Base-by-base conservation (phyloP, 2,113 vertebrate species). In the Gambusia affinis region DNA sequence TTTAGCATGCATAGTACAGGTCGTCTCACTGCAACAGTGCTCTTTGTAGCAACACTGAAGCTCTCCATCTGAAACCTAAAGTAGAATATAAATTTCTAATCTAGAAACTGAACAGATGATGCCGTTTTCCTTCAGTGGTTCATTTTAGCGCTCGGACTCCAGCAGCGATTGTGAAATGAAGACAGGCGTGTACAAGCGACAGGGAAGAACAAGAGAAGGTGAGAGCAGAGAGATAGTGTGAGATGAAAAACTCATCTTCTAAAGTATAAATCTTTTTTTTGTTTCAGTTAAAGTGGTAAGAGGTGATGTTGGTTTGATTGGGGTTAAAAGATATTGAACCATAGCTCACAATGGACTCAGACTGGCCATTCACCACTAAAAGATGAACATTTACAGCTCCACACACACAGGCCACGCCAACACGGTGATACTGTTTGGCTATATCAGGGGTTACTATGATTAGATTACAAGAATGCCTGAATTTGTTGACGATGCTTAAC, bases 321-420 rank as follows among this genome's bases (percentile, higher is more conserved):
- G 31, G 72, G 66, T 88, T 72, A 83, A 81, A 63, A 42, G 42
- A 79, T 37, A 75, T 79, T 72, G 75, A 74, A 69, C 57, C 42
- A 24, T 14, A 42, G 4, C 31, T 37, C 33, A n/a, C 31, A 65
- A 11, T n/a, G 31, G 64, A 67, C 71, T 67, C 28, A 27, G 62
- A 62, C 68, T 67, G 39, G 44, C 8, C 39, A 67, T 78, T 64
- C 27, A 76, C 85, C 72, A 72, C 60, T 66, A 39, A 12, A 54
- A 62, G 60, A 33, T 67, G 54, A 63, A 78, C 79, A 54, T 12
- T 33, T 22, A 37, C 39, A 0, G 63, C 8, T n/a, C 2, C 37
- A n/a, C 71, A 61, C 17, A 66, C 6, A 66, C 33, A 60, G 1
- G 4, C 17, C 22, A 57, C 7, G 2, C 24, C 10, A 57, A n/a